Evolutionary conservation across 2,888 invertebrate species (phyloP).

Genomic region (Onthophagus sagittarius): DNA sequence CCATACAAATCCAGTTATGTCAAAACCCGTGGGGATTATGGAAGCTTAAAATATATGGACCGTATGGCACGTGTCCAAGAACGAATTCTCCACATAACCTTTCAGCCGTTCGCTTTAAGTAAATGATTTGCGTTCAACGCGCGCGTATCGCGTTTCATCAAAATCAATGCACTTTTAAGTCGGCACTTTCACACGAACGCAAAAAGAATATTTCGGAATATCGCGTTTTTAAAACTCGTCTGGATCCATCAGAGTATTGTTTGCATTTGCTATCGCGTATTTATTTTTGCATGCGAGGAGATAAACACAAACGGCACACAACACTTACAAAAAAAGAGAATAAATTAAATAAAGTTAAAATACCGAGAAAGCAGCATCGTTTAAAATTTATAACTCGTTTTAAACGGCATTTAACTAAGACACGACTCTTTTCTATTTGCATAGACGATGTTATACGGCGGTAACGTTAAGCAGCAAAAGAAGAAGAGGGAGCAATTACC

Average conservation of each 20-base stretch:
- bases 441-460: not conserved
- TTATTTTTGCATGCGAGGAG: too few species aligned
- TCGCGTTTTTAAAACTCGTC: too few species aligned
- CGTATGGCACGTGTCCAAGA: not conserved
- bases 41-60: not conserved
- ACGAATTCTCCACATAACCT: not conserved
- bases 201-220: too few species aligned
- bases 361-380: not conserved
- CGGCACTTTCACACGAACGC: too few species aligned
- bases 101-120: not conserved
- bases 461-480: not conserved
- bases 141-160: not conserved
- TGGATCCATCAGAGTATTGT: too few species aligned
- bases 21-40: not conserved
- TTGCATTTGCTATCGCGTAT: too few species aligned
- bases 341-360: too few species aligned
- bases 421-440: not conserved
- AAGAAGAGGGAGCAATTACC: not conserved
- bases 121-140: not conserved
- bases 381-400: not conserved
- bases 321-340: too few species aligned
- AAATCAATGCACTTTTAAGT: not conserved
- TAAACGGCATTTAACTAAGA: not conserved
- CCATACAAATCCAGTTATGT: not conserved
- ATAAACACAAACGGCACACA: too few species aligned